A percentile compares a stretch with the other conserved stretches of the same genome.
Conservation (phyloP, 2,113 vertebrate species). For the Dipodomys stephensi region DNA sequence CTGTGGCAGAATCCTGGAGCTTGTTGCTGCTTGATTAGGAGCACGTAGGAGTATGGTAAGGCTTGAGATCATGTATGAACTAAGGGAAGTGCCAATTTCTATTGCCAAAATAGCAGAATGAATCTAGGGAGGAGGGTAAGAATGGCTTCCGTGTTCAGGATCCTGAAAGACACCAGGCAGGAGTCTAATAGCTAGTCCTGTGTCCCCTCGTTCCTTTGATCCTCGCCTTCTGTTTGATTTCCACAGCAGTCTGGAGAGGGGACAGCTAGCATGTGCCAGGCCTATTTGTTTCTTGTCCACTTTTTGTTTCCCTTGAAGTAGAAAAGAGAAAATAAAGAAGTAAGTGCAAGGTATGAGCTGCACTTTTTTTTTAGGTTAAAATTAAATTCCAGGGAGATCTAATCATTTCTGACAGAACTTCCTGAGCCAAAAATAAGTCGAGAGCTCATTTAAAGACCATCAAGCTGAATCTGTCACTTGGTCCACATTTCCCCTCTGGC, state of each 20-base stretch:
- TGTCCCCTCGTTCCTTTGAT: not conserved
- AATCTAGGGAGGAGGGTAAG: not conserved
- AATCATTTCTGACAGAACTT: conserved; percentile 2
- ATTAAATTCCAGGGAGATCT: conserved; percentile 20
- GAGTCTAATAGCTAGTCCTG: not conserved
- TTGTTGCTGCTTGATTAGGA: not conserved
- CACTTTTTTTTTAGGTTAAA: not conserved
- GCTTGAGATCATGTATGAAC: not conserved
- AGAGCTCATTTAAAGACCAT: not conserved
- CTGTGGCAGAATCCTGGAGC: not conserved
- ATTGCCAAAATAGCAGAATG: not conserved
- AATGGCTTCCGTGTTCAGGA: not conserved
- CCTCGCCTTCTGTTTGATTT: conserved; percentile 6
- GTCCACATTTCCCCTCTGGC: not conserved
- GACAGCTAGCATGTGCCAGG: not conserved
- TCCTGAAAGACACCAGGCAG: not conserved
- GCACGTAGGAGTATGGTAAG: not conserved
- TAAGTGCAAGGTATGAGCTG: not conserved
- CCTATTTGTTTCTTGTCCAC: not conserved
- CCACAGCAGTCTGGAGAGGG: not conserved
- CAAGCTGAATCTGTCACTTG: not conserved
- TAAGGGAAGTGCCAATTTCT: not conserved
- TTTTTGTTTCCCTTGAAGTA: not conserved
- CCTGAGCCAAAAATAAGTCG: conserved; percentile 2
- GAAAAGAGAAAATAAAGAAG: not conserved